Evolutionary conservation across 2,113 vertebrate species (phyloP).

Genomic region (Pagrus major): DNA sequence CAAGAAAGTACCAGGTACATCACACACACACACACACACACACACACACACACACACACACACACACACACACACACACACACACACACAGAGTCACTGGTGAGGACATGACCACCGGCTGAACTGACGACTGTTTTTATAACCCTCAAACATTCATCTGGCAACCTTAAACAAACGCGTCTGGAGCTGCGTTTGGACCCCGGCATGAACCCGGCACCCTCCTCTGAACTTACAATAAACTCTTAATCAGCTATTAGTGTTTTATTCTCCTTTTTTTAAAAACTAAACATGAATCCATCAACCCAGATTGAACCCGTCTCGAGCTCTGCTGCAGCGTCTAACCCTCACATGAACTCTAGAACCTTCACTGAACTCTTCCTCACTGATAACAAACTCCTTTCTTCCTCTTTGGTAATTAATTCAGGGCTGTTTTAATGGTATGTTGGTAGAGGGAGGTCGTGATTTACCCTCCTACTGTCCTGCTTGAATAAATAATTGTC

Average conservation of each 20-base stretch:
- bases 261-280: conserved; percentile 3
- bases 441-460: not conserved
- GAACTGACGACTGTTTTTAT: conserved; percentile 86
- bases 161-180: conserved; percentile 52
- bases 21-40: conserved; percentile 22
- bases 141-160: conserved; percentile 78
- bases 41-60: conserved; percentile 23
- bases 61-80: conserved; percentile 37
- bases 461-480: not conserved
- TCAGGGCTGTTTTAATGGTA: not conserved
- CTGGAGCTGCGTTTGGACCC: conserved; percentile 13
- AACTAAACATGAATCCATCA: conserved; percentile 43
- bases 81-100: not conserved
- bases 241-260: conserved; percentile 21
- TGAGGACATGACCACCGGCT: conserved; percentile 55
- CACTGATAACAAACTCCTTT: conserved; percentile 14
- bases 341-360: conserved; percentile 85
- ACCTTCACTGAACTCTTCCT: conserved; percentile 2
- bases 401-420: conserved; percentile 19
- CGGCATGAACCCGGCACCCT: conserved; percentile 30
- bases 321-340: conserved; percentile 53
- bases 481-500: not conserved
- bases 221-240: conserved; percentile 23
- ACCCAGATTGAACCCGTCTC: conserved; percentile 10
- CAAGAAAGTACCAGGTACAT: conserved; percentile 86